Evolutionary conservation across 2,113 vertebrate species (phyloP).

Genomic region (Shinisaurus crocodilurus): DNA sequence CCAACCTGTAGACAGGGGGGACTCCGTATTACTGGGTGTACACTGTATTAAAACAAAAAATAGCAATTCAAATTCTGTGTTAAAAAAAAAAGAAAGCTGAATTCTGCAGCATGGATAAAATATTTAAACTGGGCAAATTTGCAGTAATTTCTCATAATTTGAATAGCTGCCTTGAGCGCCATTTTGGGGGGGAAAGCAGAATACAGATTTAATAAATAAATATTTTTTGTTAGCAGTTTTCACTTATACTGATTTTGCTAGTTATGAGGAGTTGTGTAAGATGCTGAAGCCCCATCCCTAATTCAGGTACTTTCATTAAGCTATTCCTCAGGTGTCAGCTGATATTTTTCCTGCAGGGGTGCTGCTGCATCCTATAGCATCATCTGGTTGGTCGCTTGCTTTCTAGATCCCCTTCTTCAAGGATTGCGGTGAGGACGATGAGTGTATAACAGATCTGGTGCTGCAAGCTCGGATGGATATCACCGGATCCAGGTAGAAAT

Average conservation of each 20-base stretch:
- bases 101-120: background rate
- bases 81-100: background rate
- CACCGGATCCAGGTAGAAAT: slow-evolving; percentile 83
- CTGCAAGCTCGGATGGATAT: slow-evolving; percentile 86
- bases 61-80: background rate
- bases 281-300: background rate
- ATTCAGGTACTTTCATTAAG: background rate
- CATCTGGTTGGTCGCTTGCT: fast-evolving
- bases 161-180: too few relatives aligned
- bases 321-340: background rate
- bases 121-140: background rate
- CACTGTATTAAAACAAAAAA: too few relatives aligned
- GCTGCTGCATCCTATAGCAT: background rate
- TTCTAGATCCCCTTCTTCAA: slow-evolving; percentile 93
- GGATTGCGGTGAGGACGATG: slow-evolving; percentile 93
- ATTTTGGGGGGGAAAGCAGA: too few relatives aligned
- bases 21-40: too few relatives aligned
- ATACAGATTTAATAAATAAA: background rate
- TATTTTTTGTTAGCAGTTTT: background rate
- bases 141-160: background rate
- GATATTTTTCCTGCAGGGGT: background rate
- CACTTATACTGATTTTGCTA: background rate
- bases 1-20: too few relatives aligned
- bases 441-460: slow-evolving; percentile 88
- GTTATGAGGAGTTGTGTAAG: background rate